Conservation (phyloP, 2,888 invertebrate species). For the Tenthredo scrophulariae region DNA sequence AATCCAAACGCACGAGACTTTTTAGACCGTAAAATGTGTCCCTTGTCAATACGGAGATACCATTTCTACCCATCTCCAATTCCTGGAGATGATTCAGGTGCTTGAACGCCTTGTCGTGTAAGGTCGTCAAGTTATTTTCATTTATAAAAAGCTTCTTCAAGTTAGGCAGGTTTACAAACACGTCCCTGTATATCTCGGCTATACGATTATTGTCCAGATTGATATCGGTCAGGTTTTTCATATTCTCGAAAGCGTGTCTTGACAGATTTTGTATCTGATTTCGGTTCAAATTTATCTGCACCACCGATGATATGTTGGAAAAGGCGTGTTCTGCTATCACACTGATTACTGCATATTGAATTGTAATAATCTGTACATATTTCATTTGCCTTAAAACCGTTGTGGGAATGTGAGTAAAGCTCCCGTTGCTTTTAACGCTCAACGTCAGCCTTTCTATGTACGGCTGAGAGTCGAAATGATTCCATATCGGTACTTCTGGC, state of each 20-base stretch:
- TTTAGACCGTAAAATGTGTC: slow-evolving; percentile 89
- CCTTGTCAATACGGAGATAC: slow-evolving; percentile 86
- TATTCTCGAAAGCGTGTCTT: slow-evolving; percentile 86
- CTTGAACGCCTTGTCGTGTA: slow-evolving; percentile 92
- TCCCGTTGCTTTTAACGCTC: slow-evolving; percentile 85
- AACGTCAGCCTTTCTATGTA: slow-evolving; percentile 86
- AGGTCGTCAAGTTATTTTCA: slow-evolving; percentile 90
- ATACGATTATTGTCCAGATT: slow-evolving; percentile 89
- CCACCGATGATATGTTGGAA: slow-evolving; percentile 85
- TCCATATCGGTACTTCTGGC: slow-evolving; percentile 87
- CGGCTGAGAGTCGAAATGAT: slow-evolving; percentile 86
- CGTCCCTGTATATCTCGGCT: slow-evolving; percentile 85
- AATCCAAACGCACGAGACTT: slow-evolving; percentile 86
- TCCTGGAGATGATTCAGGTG: slow-evolving; percentile 87
- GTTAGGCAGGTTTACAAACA: slow-evolving; percentile 87
- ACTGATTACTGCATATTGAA: slow-evolving; percentile 87
- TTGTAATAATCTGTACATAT: slow-evolving; percentile 84
- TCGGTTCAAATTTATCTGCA: slow-evolving; percentile 84
- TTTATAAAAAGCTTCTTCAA: slow-evolving; percentile 89
- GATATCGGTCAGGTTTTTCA: slow-evolving; percentile 85
- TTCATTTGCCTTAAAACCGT: slow-evolving; percentile 84
- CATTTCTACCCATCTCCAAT: slow-evolving; percentile 90
- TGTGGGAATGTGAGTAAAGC: slow-evolving; percentile 86
- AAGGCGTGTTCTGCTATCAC: slow-evolving; percentile 87
- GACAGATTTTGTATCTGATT: slow-evolving; percentile 86